Evolutionary conservation across 1,140 invertebrate species (phyloP), one percentile per base, ranked within the genome.

Genomic region (Drosophila trapezifrons): DNA sequence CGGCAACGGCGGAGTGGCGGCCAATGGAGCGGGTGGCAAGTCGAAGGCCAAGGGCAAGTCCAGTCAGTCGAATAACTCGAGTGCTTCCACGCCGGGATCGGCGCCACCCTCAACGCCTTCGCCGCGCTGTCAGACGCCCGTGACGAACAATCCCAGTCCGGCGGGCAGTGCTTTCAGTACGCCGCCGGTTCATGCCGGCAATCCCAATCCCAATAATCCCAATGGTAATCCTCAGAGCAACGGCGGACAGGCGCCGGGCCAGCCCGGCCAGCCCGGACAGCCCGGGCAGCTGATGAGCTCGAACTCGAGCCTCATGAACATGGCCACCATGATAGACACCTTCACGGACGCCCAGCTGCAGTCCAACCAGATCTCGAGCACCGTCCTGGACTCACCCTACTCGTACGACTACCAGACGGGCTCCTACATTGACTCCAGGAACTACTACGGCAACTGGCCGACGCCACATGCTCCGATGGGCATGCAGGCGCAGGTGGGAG

Each of bases 311-410:
- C 86, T 94, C 32, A 89, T 95, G 51, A 95, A 95, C 74, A 95
- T 95, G 95, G 94, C 94, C 22, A 93, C 95, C 15, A 95, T 96
- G 95, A 95, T 96, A 45, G 95, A 96, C 60, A 95, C 95, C 57
- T 94, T 95, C 77, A 96, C 95, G 69, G 95, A 96, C 79, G 94
- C 95, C 8, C 95, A 96, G 80, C 91, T 96, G 9, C 96, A 96
- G 92, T 96, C 95, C 80, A 96, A 96, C 85, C 95, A 96, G 92
- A 96, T 96, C 52, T 96, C 96, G 40, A 96, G 96, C 54, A 97
- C 96, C 1, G 96, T 96, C 4, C 90, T 96, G 64, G 96, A 96
- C 87, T 96, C 95, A 70, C 95, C 96, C 37, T 94, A 94, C 79
- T 94, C 94, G n/a, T 94, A 94, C 55, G 94, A 94, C 40, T 94